Base-by-base conservation (phyloP, 2,888 invertebrate species). In the Rhopalosiphum nymphaeae region DNA sequence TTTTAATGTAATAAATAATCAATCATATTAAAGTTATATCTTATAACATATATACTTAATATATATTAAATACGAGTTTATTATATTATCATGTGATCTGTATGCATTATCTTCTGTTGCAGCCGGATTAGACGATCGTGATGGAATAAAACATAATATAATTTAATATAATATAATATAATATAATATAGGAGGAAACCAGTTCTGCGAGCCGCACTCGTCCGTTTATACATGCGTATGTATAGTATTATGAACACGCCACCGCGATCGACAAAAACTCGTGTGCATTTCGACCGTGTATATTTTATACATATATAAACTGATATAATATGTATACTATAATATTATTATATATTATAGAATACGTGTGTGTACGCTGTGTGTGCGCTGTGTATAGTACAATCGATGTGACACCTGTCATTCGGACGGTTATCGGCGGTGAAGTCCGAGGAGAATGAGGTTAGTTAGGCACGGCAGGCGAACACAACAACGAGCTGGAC, bases 361-460 rank as follows among this genome's bases (percentile, higher is more conserved):
- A 26, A 26, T 56, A 56, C 5, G 26, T 42, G 53, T 25, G 56
- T 11, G 29, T 42, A 49, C 49, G 56, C 26, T 44, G 44, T 10
- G 46, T 61, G 36, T 29, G 61, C 36, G 46, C 78, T 16, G 67
- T 87, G 67, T 29, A 36, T 53, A 49, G 67, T 42, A 93, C 89
- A 92, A 93, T 85, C 89, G 84, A 93, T 86, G 90, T 94, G 94
- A 94, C 94, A 94, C 94, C 94, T 91, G 94, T 94, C 93, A 94
- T 85, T 67, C 46, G 94, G 94, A 61, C 90, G 91, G 91, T 86
- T 91, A 87, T 67, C 94, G 94, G 53, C 49, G 46, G 91, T 86
- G 91, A 94, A 91, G 94, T 94, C 90, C 94, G 94, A 94, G 91
- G 94, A 94, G 94, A 94, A 91, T 94, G 94, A 94, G 91, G 94